These are phyloP conservation scores for Glaucomys volans DNA, from an alignment of 2,113 vertebrate species.

Conservation along the genomic window DNA sequence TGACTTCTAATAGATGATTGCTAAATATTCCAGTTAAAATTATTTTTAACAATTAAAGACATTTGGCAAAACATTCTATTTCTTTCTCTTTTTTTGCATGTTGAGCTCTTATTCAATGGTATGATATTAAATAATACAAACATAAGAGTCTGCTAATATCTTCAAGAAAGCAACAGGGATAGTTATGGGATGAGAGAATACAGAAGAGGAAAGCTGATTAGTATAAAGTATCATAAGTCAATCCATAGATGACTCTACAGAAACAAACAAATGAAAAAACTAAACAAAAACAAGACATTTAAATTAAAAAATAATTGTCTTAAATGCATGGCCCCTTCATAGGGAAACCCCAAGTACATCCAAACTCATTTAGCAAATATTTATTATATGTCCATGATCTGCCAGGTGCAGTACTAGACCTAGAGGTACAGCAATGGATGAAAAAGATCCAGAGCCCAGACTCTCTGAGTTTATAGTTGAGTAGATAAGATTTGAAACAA, in stretches of 20 bases:
- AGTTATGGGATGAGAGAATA: not conserved
- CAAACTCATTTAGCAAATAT: not conserved
- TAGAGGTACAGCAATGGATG: not conserved
- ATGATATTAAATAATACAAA: not conserved
- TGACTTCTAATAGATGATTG: not conserved
- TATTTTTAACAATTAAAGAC: conserved; percentile 11
- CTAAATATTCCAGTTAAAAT: not conserved
- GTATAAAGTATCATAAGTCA: not conserved
- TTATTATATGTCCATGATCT: not conserved
- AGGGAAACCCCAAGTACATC: not conserved
- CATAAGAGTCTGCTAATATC: not conserved
- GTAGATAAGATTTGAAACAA: not conserved
- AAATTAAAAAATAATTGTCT: not conserved
- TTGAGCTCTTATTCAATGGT: not conserved
- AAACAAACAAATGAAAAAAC: not conserved
- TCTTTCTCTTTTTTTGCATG: not conserved
- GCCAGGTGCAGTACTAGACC: not conserved
- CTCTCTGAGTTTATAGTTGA: not conserved
- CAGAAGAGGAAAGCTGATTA: not conserved
- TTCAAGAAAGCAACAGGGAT: not conserved
- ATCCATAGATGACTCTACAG: not conserved
- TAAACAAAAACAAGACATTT: not conserved
- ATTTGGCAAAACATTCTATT: not conserved
- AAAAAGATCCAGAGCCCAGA: not conserved
- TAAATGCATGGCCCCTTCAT: not conserved